Evolutionary conservation across 1,140 invertebrate species (phyloP).

Genomic region (Lepidurus packardi): DNA sequence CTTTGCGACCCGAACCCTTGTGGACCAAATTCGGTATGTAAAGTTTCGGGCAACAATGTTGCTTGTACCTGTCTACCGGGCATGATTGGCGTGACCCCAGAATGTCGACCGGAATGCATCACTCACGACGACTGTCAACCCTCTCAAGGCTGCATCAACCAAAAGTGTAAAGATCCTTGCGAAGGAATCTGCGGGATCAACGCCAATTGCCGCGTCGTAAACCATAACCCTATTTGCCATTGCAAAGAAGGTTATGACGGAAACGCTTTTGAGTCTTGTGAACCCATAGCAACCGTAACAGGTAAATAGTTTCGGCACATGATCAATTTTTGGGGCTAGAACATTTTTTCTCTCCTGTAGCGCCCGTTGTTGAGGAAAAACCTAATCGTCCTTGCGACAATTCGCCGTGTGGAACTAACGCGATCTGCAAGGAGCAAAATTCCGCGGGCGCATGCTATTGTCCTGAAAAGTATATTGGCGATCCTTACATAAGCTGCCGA

Average conservation of each 20-base stretch:
- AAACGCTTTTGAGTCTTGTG: constrained; percentile 65
- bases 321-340: neutral
- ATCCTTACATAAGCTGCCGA: constrained; percentile 61
- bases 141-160: constrained; percentile 48
- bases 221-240: constrained; percentile 64
- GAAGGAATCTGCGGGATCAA: constrained; percentile 72
- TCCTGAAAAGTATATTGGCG: constrained; percentile 72
- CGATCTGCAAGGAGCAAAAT: constrained; percentile 73
- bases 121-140: constrained; percentile 63
- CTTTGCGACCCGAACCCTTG: constrained; percentile 35
- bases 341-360: constrained; percentile 10
- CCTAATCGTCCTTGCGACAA: constrained; percentile 55
- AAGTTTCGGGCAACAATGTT: constrained; percentile 42
- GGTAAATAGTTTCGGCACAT: constrained; percentile 10
- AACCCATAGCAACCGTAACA: neutral
- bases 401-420: constrained; percentile 70
- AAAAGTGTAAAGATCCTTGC: constrained; percentile 56
- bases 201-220: constrained; percentile 62
- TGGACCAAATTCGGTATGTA: constrained; percentile 33
- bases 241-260: constrained; percentile 73
- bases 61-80: constrained; percentile 62
- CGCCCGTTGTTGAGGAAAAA: constrained; percentile 43
- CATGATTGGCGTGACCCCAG: constrained; percentile 42
- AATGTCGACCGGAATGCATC: constrained; percentile 65
- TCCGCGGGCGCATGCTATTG: constrained; percentile 71